Conservation (phyloP, 1,140 invertebrate genomes). For the Hyles vespertilio region DNA sequence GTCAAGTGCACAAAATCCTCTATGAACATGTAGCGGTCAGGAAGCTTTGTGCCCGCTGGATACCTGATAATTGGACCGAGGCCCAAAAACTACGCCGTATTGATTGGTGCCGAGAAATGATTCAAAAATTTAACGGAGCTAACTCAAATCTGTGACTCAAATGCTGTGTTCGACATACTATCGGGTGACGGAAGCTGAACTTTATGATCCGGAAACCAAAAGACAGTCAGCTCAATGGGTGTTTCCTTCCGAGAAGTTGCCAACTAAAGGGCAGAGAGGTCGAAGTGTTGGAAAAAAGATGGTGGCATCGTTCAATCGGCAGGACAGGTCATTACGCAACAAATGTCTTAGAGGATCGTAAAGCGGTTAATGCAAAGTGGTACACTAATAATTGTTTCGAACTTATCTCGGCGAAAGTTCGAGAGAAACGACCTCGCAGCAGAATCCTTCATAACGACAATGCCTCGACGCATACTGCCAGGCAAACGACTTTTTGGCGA, state of each 20-base stretch:
- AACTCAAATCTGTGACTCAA: constrained; percentile 8
- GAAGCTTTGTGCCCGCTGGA: constrained; percentile 5
- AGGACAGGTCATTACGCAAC: constrained; percentile 13
- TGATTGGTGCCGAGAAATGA: constrained; percentile 20
- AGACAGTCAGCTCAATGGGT: constrained; percentile 18
- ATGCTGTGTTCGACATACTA: constrained; percentile 17
- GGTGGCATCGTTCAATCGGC: constrained; percentile 18
- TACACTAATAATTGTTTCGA: neutral
- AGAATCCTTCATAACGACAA: constrained; percentile 16
- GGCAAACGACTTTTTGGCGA: constrained; percentile 9
- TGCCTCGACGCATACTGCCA: constrained; percentile 11
- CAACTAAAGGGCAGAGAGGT: constrained; percentile 21
- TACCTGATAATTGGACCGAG: constrained; percentile 19
- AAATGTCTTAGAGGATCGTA: constrained; percentile 17
- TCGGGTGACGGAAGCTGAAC: constrained; percentile 19
- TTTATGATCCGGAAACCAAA: constrained; percentile 20
- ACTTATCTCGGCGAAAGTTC: too few species aligned
- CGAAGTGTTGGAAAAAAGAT: constrained; percentile 19
- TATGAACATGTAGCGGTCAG: too few species aligned
- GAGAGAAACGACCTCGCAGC: constrained; percentile 1
- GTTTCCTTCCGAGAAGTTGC: constrained; percentile 19
- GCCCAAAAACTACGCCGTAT: constrained; percentile 21
- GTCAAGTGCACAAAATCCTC: too few species aligned
- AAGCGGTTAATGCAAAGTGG: constrained; percentile 16
- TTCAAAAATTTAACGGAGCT: constrained; percentile 17